Percentiles rank a stretch among this genome's conserved stretches.
Conservation (phyloP, 2,888 invertebrate genomes). For the Cosmia trapezina region DNA sequence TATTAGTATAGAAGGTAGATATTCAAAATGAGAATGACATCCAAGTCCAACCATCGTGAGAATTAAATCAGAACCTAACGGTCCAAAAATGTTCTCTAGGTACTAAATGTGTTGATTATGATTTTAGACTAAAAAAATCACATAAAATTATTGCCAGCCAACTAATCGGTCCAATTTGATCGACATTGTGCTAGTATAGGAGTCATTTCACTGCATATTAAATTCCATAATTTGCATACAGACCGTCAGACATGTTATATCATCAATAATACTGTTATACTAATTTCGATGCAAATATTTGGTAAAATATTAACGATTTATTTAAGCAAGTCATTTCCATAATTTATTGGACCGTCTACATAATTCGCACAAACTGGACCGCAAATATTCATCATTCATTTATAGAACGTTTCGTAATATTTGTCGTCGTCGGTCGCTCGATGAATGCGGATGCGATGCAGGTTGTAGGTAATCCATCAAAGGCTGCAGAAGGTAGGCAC, state of each 20-base stretch:
- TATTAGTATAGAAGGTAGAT: no score
- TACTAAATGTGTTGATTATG: slow-evolving; percentile 23
- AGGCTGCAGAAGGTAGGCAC: slow-evolving; percentile 37
- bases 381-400: slow-evolving; percentile 48
- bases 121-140: slow-evolving; percentile 9
- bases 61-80: slow-evolving; percentile 42
- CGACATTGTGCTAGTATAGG: neutral
- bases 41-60: neutral
- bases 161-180: neutral
- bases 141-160: neutral
- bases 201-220: slow-evolving; percentile 18
- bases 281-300: slow-evolving; percentile 68
- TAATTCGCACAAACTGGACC: slow-evolving; percentile 56
- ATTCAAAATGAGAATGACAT: slow-evolving; percentile 41
- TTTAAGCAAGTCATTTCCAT: slow-evolving; percentile 65
- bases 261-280: slow-evolving; percentile 51
- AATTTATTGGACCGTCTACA: slow-evolving; percentile 58
- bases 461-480: slow-evolving; percentile 49
- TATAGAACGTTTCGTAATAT: slow-evolving; percentile 47
- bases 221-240: slow-evolving; percentile 36
- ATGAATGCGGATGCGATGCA: slow-evolving; percentile 53
- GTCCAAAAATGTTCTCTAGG: slow-evolving; percentile 19
- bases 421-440: slow-evolving; percentile 26
- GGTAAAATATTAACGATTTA: slow-evolving; percentile 65
- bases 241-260: slow-evolving; percentile 26